Evolutionary conservation across 2,113 vertebrate genomes (phyloP).

Genomic region (Rhagologus leucostigma): DNA sequence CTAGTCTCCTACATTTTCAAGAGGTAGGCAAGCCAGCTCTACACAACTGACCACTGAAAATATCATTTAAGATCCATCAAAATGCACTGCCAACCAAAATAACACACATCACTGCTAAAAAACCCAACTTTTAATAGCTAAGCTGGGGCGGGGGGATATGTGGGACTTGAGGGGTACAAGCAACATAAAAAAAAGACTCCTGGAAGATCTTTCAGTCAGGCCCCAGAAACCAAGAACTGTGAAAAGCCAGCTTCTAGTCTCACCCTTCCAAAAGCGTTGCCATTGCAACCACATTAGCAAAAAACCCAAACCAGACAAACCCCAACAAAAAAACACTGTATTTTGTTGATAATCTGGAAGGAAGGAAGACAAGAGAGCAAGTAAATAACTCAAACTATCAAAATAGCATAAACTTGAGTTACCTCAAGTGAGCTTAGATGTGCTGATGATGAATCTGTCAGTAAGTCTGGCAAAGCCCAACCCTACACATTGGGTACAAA

Average conservation of each 20-base stretch:
- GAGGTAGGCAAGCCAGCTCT: not conserved
- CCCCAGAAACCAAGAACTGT: not conserved
- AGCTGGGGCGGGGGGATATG: not conserved
- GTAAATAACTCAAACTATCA: not conserved
- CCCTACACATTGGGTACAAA: not conserved
- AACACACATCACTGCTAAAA: not conserved
- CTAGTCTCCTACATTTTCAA: not conserved
- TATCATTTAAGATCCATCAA: not conserved
- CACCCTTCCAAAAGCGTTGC: not conserved
- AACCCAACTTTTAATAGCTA: not conserved
- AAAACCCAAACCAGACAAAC: not conserved
- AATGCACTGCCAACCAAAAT: not conserved
- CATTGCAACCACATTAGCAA: not conserved
- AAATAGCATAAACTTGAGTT: not conserved
- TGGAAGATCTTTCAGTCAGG: not conserved
- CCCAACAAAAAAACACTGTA: fast-evolving
- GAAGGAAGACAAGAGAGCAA: not conserved
- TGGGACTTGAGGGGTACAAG: not conserved
- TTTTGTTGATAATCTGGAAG: not conserved
- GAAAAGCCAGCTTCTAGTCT: not conserved
- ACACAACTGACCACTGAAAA: not conserved
- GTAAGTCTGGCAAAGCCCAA: not conserved
- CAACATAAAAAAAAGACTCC: not conserved
- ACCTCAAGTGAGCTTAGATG: not conserved
- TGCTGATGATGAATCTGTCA: not conserved